Conservation (phyloP, 2,113 vertebrate species). For the Hylia prasina region DNA sequence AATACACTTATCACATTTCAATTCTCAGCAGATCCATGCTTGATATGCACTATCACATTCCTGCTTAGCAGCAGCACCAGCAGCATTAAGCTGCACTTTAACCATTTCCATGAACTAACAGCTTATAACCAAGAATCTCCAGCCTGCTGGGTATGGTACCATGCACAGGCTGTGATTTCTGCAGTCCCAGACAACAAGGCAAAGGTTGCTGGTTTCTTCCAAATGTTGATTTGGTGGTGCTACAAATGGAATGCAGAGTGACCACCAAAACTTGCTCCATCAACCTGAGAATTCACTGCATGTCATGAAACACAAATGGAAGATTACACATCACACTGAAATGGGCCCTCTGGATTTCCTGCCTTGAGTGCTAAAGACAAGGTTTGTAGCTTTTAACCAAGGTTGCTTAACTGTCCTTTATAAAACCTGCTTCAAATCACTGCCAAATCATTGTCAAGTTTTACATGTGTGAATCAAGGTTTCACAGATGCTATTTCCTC, state of each 20-base stretch:
- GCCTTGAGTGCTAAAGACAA: neutral
- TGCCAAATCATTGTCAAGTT: neutral
- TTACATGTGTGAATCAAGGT: neutral
- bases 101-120: neutral
- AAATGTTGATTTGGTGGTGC: neutral
- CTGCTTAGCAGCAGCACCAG: neutral
- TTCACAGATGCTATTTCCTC: neutral
- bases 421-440: neutral
- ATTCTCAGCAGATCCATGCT: neutral
- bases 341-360: neutral
- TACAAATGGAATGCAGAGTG: neutral
- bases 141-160: neutral
- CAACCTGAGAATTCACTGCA: neutral
- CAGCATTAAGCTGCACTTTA: neutral
- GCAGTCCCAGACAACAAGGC: neutral
- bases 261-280: neutral
- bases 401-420: neutral
- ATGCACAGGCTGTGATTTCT: neutral
- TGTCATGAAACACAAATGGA: neutral
- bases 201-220: neutral
- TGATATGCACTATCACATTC: neutral
- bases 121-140: neutral
- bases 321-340: neutral
- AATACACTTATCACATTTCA: neutral
- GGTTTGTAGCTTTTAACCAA: neutral